These are phyloP conservation scores for Phyllotreta cruciferae DNA, from an alignment of 2,888 invertebrate genomes.

Conservation along the genomic window DNA sequence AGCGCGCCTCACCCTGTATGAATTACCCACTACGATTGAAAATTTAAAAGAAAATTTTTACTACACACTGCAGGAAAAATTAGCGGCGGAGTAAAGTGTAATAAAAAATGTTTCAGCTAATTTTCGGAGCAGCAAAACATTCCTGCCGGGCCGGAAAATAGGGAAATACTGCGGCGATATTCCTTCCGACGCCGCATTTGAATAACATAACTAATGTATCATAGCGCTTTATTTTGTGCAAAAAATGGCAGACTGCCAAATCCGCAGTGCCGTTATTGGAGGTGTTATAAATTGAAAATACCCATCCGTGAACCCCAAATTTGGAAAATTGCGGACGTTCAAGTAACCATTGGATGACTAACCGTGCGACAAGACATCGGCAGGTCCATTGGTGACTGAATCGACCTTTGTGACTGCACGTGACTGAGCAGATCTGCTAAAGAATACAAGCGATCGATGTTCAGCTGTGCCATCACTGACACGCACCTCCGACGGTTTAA, in stretches of 20 bases:
- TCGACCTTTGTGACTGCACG: slow-evolving; percentile 69
- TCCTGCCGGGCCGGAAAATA: too few relatives aligned
- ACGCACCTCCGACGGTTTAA: slow-evolving; percentile 63
- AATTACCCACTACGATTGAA: too few relatives aligned
- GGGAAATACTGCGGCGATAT: too few relatives aligned
- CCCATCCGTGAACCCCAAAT: slow-evolving; percentile 65
- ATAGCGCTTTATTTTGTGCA: slow-evolving; percentile 35
- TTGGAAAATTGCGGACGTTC: slow-evolving; percentile 70
- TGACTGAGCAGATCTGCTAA: slow-evolving; percentile 71
- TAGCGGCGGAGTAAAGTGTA: too few relatives aligned
- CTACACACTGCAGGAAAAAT: too few relatives aligned
- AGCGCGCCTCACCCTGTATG: too few relatives aligned
- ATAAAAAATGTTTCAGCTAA: too few relatives aligned
- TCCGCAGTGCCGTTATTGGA: slow-evolving; percentile 66
- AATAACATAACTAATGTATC: neutral
- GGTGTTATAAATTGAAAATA: slow-evolving; percentile 63
- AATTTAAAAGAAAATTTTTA: too few relatives aligned
- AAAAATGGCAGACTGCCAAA: slow-evolving; percentile 64
- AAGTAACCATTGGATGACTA: slow-evolving; percentile 64
- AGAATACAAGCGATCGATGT: slow-evolving; percentile 64
- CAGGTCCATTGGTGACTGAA: slow-evolving; percentile 67
- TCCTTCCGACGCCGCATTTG: neutral
- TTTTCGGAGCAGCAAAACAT: too few relatives aligned
- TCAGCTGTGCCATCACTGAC: slow-evolving; percentile 70
- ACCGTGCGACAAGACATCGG: slow-evolving; percentile 65